Conservation (phyloP, 2,113 vertebrate species). For the Felis chaus region DNA sequence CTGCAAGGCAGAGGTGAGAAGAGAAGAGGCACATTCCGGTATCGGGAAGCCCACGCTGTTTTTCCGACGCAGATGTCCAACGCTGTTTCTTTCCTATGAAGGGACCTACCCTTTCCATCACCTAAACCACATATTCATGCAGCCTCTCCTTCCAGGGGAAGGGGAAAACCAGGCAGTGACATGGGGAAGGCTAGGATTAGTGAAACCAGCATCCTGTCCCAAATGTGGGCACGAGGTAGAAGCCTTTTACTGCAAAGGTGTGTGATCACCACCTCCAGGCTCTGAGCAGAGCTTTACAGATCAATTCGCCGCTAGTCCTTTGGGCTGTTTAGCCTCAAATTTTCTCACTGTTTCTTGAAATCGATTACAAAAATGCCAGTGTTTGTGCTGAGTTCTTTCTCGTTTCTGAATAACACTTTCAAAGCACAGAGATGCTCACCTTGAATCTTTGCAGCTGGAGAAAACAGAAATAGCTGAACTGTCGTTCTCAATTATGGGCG, state of each 20-base stretch:
- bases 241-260: not conserved
- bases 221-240: fast-evolving
- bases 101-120: not conserved
- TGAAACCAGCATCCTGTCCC: not conserved
- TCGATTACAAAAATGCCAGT: not conserved
- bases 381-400: not conserved
- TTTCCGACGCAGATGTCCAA: too few relatives aligned
- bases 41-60: too few relatives aligned
- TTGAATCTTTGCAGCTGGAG: not conserved
- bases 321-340: not conserved
- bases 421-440: not conserved
- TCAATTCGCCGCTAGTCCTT: not conserved
- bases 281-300: not conserved
- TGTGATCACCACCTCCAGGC: fast-evolving
- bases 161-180: not conserved
- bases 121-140: fast-evolving
- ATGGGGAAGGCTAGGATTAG: not conserved
- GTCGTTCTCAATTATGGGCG: not conserved
- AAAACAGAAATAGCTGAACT: not conserved
- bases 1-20: not conserved
- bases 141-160: not conserved
- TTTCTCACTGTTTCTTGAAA: not conserved
- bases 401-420: not conserved
- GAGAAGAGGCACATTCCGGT: fast-evolving
- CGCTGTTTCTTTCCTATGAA: too few relatives aligned